Evolutionary conservation across 2,113 vertebrate species (phyloP), one percentile per base, ranked within the genome.

Genomic region (Lathamus discolor): DNA sequence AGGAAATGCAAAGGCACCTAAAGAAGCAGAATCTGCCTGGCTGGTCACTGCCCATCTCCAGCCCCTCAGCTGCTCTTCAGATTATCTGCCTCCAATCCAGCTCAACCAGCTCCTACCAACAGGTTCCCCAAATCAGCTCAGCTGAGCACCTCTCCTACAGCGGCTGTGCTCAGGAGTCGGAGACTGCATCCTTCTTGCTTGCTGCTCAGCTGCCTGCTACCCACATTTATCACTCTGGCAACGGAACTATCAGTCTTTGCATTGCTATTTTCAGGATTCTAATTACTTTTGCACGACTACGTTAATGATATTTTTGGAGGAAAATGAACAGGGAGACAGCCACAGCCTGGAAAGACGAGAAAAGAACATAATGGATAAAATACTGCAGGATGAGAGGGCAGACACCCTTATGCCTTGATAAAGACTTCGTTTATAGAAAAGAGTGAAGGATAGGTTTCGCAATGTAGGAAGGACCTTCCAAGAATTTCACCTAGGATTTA

Each of bases 41-140:
- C 7, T 70, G 35, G 7, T 52, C 7, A 2, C 15, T 0, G 0
- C 11, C 43, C 62, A 78, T 13, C 31, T 72, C 76, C 24, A 70
- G n/a, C 10, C 29, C 37, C 49, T 70, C 81, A 73, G 6, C 3
- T 49, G 24, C n/a, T 55, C 41, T 59, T 1, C 0, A 37, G 37
- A 82, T 33, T n/a, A 52, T 1, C 19, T 44, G 39, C 18, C 48
- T 51, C 68, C 25, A 61, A 2, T 3, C 27, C 37, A 70, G 75
- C 37, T 29, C 79, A 48, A 11, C 0, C 2, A 70, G 39, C 44
- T 67, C 55, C 28, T 9, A 13, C 17, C 39, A 59, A 33, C 3
- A 31, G 39, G 31, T 17, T 64, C 19, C 0, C 29, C 3, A 28
- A 35, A 37, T 15, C 1, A 0, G 31, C 24, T 17, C 39, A 48